Percentiles rank a stretch among this genome's conserved stretches.
Conservation (phyloP, 1,140 invertebrate species). For the Trinorchestia longiramus region DNA sequence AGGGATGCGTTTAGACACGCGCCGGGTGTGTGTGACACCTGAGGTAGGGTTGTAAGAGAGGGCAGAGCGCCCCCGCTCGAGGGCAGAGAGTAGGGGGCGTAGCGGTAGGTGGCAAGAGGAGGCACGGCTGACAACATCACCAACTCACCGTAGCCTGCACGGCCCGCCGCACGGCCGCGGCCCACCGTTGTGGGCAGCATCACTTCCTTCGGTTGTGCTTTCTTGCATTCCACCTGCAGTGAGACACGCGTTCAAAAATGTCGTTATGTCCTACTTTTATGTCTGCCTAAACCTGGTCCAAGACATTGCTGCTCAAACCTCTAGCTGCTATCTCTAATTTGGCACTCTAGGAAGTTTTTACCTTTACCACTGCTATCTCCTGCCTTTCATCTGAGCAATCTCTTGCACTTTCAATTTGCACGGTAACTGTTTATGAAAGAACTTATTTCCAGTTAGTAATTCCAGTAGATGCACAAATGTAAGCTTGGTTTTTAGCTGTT, state of each 20-base stretch:
- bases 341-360: no score
- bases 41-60: slow-evolving; percentile 70
- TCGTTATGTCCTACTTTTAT: no score
- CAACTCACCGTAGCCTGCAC: slow-evolving; percentile 93
- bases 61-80: slow-evolving; percentile 70
- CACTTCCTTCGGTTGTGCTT: slow-evolving; percentile 99
- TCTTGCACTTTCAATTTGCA: no score
- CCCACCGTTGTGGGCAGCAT: slow-evolving; percentile 96
- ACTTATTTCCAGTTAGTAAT: no score
- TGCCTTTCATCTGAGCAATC: no score
- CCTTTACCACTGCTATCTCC: no score
- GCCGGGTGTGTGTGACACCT: slow-evolving; percentile 69
- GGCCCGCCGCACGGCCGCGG: slow-evolving; percentile 90
- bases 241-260: slow-evolving; percentile 45
- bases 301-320: no score
- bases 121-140: slow-evolving; percentile 81
- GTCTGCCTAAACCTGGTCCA: no score
- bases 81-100: slow-evolving; percentile 76
- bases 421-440: no score
- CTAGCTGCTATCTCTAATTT: no score
- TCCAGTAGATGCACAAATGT: no score
- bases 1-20: slow-evolving; percentile 57
- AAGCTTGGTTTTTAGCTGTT: no score
- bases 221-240: slow-evolving; percentile 97
- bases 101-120: slow-evolving; percentile 72